A percentile compares a stretch with the other conserved stretches of the same genome.
Evolutionary conservation across 2,888 invertebrate genomes (phyloP).

Genomic region (Agriopis leucophaearia): DNA sequence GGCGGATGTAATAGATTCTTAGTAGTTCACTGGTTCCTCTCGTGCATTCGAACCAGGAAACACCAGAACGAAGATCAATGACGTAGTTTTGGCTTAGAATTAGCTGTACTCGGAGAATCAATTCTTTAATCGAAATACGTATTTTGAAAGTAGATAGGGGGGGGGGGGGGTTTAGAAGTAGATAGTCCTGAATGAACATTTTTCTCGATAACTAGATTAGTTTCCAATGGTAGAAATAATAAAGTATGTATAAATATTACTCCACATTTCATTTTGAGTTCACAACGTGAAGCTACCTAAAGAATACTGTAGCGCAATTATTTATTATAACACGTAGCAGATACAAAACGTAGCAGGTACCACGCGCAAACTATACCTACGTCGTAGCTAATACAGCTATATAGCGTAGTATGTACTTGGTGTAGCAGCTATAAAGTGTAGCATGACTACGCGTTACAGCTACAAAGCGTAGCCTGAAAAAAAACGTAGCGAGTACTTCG

Average conservation of each 20-base stretch:
- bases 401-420: not conserved
- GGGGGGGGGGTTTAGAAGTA: no score
- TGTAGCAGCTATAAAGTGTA: not conserved
- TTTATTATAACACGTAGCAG: not conserved
- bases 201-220: no score
- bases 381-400: not conserved
- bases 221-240: no score
- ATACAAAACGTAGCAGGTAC: not conserved
- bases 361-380: not conserved
- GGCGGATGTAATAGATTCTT: conserved; percentile 55
- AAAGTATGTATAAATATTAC: no score
- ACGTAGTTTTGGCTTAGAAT: not conserved
- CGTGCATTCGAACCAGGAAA: conserved; percentile 21
- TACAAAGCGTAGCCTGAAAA: not conserved
- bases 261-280: no score
- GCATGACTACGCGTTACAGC: not conserved
- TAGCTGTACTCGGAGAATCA: not conserved
- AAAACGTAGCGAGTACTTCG: not conserved
- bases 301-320: no score
- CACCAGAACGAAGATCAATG: conserved; percentile 27
- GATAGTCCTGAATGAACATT: no score
- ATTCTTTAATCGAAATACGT: not conserved
- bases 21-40: conserved; percentile 28
- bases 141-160: not conserved
- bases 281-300: no score